Evolutionary conservation across 1,140 invertebrate genomes (phyloP), one percentile per base, ranked within the genome.

Genomic region (Bradysia coprophila): DNA sequence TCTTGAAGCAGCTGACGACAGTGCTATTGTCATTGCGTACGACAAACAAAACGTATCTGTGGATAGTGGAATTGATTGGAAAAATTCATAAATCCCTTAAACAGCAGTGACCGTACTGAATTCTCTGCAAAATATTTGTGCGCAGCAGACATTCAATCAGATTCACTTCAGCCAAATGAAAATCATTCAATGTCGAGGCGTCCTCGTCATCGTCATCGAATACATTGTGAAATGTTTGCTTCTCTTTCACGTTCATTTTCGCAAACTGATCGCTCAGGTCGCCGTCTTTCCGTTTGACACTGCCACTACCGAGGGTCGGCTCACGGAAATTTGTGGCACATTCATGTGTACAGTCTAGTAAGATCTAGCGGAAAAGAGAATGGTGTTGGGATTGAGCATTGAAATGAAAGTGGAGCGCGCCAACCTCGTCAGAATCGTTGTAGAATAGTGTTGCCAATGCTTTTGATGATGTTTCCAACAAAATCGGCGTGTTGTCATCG

Each of bases 101-200:
- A 9, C 28, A 8, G 10, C 10, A 6, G 6, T 8, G 6, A 36
- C 16, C 48, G 49, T 57, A 82, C 69, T 62, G 73, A 24, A 78
- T 69, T 55, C 75, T 69, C 41, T 75, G 63, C 31, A 89, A 54
- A 47, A 92, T 72, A 55, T 87, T 76, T 41, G 85, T 84, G 48
- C 85, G 67, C 9, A 84, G 49, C 16, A 85, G 57, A 40, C 76
- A 78, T 55, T 77, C 68, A 22, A 84, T 67, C 1, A 84, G 59
- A 65, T 87, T 80, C 15, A 77, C 65, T 63, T 82, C 82, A 9
- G 78, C 73, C 37, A 92, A 58, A 55, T 91, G 80, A 54, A 78
- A 76, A 68, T 93, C 88, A 58, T 85, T 86, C 37, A 87, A 64
- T 50, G 75, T 74, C 45, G 66, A 63, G 45, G 72, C 69, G 48